phyloP scores from a whole-genome alignment of 2,797 vertebrate genomes.

The Sebastes melanostomus region DNA sequence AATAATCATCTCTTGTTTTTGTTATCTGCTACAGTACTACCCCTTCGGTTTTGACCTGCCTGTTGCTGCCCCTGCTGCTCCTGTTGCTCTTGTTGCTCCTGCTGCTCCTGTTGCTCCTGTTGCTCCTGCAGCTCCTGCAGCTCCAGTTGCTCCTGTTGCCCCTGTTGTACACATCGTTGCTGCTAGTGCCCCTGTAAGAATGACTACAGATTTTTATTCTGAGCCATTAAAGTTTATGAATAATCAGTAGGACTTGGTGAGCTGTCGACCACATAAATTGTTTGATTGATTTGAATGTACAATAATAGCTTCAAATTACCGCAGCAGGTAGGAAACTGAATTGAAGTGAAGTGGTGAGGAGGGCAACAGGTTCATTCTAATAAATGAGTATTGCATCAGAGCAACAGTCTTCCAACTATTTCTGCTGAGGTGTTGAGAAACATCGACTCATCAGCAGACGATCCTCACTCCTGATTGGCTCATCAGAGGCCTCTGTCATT shows the following conservation, averaged over 20 bases:
- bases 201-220: background rate
- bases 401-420: conserved; percentile 2
- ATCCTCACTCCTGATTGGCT: conserved; percentile 33
- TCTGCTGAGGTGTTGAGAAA: conserved; percentile 37
- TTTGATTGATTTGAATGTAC: background rate
- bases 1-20: background rate
- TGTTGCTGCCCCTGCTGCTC: background rate
- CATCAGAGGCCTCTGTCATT: conserved; percentile 53
- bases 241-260: background rate
- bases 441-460: background rate
- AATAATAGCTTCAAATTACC: background rate
- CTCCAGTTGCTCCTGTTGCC: conserved; percentile 7
- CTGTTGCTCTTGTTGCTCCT: background rate
- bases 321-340: background rate
- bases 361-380: conserved; percentile 13
- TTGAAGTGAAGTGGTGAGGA: background rate
- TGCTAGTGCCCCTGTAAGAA: conserved; percentile 36
- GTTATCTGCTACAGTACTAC: conserved; percentile 44
- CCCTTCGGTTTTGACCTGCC: conserved; percentile 52
- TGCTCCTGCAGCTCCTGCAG: background rate
- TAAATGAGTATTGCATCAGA: conserved; percentile 2
- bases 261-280: background rate
- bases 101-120: background rate
- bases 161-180: background rate
- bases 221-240: background rate